Base-by-base conservation (phyloP, 2,797 vertebrate species). In the Lepus oiostolus region DNA sequence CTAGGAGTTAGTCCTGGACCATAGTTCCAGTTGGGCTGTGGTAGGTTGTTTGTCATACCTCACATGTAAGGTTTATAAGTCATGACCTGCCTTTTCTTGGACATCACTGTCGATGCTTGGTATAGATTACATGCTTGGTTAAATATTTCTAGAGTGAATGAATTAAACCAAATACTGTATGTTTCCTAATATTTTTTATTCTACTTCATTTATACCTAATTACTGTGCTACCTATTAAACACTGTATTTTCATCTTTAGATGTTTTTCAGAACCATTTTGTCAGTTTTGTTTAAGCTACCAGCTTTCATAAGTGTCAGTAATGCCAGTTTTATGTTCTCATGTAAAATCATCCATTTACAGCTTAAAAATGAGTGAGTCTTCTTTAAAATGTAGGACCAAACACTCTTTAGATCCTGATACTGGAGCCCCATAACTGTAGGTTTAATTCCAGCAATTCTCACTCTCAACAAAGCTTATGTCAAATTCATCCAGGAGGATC, bases 201-300 rank as follows among this genome's bases (percentile, higher is more conserved):
- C 50, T 79, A 0, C 26, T 90, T 84, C 68, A 72, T 86, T 71
- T 92, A 65, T 80, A 38, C 47, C 50, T 86, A 82, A 85, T 85
- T 91, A 90, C 32, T 86, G 0, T 92, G 58, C 42, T 9, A 19
- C 24, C 38, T 75, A 68, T 93, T 26, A 91, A 76, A 62, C 30
- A 28, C 22, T 82, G 1, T 63, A 50, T 94, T 95, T 95, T 90
- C 88, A 90, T 79, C 28, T 35, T 76, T 76, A 90, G 47, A 12
- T 85, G 52, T 94, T 95, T 96, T 28, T 79, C n/a, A 79, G 71
- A 79, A 58, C 35, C n/a, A 47, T 94, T 95, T 85, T 74, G 75
- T 87, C 90, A 91, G 26, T 87, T 92, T 90, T 93, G 42, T 72
- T 94, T 94, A 47, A 77, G 50, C 80, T 19, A 65, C 28, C 79